Percentiles rank a stretch among this genome's conserved stretches.
Evolutionary conservation across 2,888 invertebrate species (phyloP).

Genomic region (Choristoneura rosaceana): DNA sequence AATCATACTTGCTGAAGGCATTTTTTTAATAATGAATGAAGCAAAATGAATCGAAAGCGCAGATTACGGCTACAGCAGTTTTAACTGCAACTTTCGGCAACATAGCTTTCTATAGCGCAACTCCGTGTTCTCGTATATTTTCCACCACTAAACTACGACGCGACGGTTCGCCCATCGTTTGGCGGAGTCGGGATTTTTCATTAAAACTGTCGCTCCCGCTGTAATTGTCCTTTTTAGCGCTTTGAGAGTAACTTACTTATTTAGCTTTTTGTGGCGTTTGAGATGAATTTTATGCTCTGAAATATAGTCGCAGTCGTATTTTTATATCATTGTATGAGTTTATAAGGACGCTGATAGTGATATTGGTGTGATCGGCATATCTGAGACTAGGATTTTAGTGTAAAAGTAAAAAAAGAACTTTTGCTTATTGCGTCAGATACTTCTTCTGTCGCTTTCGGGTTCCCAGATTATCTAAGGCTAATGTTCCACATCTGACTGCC

Average conservation of each 20-base stretch:
- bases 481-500: no score
- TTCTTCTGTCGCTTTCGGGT: no score
- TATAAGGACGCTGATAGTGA: background rate
- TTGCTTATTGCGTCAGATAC: no score
- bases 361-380: background rate
- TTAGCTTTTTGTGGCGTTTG: slow-evolving; percentile 5
- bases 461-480: no score
- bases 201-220: slow-evolving; percentile 28
- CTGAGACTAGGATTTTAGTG: no score
- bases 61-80: slow-evolving; percentile 6
- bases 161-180: slow-evolving; percentile 5
- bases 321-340: background rate
- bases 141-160: background rate
- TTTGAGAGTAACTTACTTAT: slow-evolving; percentile 20
- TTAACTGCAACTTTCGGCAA: slow-evolving; percentile 7
- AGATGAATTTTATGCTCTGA: background rate
- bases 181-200: slow-evolving; percentile 19
- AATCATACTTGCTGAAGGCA: background rate
- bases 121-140: background rate
- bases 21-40: background rate
- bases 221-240: slow-evolving; percentile 30
- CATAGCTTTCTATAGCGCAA: slow-evolving; percentile 9
- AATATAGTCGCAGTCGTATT: background rate
- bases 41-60: slow-evolving; percentile 9
- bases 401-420: no score